Evolutionary conservation across 2,888 invertebrate species (phyloP), one percentile per base, ranked within the genome.

Genomic region (Xestia ashworthii): DNA sequence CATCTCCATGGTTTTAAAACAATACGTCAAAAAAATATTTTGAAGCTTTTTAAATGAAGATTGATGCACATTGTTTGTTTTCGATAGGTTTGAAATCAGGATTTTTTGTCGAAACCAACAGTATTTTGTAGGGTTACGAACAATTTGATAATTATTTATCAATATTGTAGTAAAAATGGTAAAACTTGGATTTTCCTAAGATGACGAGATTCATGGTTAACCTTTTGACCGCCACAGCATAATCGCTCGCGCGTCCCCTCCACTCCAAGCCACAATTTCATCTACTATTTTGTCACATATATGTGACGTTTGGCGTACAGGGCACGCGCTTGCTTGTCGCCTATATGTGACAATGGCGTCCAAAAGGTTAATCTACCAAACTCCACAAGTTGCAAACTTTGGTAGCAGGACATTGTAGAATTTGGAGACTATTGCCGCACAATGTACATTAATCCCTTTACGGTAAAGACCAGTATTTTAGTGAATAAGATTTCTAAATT

Each of bases 1-100:
- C 67, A 48, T 38, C 58, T 58, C n/a, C 16, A 25, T 25, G 46
- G 64, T 1, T 71, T 32, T 55, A 38, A 66, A 38, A 44, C 16
- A 68, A 53, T 62, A 14, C 41, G n/a, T 55, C 67, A 80, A 46
- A 62, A 55, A 65, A 14, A 0, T 46, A 14, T 38, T 44, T 38
- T 65, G 65, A 11, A 32, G 11, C 6, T 12, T 11, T 64, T 55
- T 25, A 16, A 78, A 62, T 67, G 46, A 41, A 58, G 48, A 58
- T 67, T 67, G 41, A 66, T 66, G 6, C 3, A 55, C n/a, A 41
- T 58, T 44, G 14, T 67, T 78, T 60, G 44, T 19, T 65, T 25
- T 12, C 9, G n/a, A 32, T 6, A 46, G 44, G n/a, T 14, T 60
- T n/a, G 16, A 67, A 62, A 64, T 69, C 53, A 14, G 6, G 41